Conservation (phyloP, 2,797 vertebrate species). For the Myotis planiceps region DNA sequence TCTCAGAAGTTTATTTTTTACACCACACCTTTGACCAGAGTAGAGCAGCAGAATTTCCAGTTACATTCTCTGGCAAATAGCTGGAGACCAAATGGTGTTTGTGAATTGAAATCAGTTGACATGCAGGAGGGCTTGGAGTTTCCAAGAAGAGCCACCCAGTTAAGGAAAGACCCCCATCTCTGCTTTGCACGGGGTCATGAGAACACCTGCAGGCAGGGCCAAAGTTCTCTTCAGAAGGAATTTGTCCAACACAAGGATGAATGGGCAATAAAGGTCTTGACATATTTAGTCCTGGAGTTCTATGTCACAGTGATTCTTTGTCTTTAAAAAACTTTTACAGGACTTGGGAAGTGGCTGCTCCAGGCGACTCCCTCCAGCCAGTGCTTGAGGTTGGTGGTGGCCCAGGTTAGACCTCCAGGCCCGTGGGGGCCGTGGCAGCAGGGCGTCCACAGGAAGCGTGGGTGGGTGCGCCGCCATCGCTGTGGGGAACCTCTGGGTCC, state of each 20-base stretch:
- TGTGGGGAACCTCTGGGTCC: too few relatives aligned
- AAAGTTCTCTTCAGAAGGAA: background rate
- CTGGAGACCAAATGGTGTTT: background rate
- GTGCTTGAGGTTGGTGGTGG: too few relatives aligned
- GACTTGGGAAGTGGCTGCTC: too few relatives aligned
- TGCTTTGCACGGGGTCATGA: background rate
- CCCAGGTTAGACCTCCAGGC: too few relatives aligned
- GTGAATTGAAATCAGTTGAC: background rate
- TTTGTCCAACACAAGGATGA: background rate
- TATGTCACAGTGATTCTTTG: background rate
- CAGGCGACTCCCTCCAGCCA: too few relatives aligned
- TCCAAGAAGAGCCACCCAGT: background rate
- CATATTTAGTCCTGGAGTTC: background rate
- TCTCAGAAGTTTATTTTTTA: background rate
- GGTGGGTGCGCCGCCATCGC: too few relatives aligned
- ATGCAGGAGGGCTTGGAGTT: background rate
- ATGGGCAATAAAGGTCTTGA: background rate
- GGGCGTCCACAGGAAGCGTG: too few relatives aligned
- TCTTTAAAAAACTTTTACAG: background rate
- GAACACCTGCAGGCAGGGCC: background rate
- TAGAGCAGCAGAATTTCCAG: background rate
- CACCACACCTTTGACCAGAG: background rate
- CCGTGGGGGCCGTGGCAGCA: too few relatives aligned
- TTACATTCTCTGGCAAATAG: background rate
- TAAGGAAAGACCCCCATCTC: background rate